Percentiles rank a stretch among this genome's conserved stretches.
Evolutionary conservation across 53 echinoderm and acorn worm species (phyloP).

Genomic region (Crossaster papposus): DNA sequence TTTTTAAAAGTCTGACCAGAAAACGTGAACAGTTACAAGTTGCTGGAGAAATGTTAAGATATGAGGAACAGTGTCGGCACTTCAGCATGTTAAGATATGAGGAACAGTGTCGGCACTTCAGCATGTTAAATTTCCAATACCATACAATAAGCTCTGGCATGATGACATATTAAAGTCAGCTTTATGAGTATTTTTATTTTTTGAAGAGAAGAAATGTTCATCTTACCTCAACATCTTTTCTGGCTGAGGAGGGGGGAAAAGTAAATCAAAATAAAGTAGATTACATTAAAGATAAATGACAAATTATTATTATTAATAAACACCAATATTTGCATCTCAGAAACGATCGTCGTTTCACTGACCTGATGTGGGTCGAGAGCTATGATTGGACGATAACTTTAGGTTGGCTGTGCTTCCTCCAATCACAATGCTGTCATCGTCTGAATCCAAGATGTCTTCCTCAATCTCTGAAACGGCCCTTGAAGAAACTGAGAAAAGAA

Average conservation of each 20-base stretch:
- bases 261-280: neutral
- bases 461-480: slow-evolving; percentile 63
- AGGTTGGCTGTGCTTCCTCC: slow-evolving; percentile 60
- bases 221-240: slow-evolving; percentile 64
- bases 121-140: neutral
- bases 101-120: neutral
- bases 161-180: neutral
- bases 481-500: slow-evolving; percentile 13
- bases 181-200: neutral
- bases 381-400: slow-evolving; percentile 50
- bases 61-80: neutral
- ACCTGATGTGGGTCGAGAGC: slow-evolving; percentile 68
- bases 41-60: neutral
- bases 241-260: slow-evolving; percentile 45
- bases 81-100: neutral
- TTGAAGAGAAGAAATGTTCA: neutral
- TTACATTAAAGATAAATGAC: neutral
- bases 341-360: neutral
- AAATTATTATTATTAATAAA: neutral
- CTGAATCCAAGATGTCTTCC: slow-evolving; percentile 66
- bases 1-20: neutral
- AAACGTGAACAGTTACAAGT: neutral
- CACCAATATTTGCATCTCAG: neutral
- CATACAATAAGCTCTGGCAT: neutral
- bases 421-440: slow-evolving; percentile 68